phyloP scores from a whole-genome alignment of 2,888 invertebrate genomes.

The Callinectes sapidus region DNA sequence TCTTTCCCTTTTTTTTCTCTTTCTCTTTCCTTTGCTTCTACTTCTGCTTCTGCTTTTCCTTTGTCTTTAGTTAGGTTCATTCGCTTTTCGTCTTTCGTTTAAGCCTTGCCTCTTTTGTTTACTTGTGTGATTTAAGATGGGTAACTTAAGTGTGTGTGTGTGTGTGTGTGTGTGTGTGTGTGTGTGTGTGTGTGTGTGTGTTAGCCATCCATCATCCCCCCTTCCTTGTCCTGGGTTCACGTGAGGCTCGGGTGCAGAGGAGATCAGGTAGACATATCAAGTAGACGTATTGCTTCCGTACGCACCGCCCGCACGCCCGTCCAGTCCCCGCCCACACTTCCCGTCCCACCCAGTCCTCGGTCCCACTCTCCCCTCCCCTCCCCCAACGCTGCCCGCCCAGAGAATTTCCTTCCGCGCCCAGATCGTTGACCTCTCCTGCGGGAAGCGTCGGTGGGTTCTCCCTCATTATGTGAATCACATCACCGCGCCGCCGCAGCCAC shows the following conservation, averaged over 20 bases:
- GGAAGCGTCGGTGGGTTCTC: constrained; percentile 36
- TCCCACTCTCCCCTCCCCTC: neutral
- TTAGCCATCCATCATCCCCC: no score
- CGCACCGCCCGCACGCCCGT: neutral
- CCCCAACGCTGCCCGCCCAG: constrained; percentile 1
- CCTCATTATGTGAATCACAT: constrained; percentile 42
- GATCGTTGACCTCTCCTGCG: constrained; percentile 45
- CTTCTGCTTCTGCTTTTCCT: neutral
- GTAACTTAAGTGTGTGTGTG: no score
- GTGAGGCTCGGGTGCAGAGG: neutral
- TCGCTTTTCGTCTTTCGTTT: neutral
- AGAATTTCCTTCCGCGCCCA: constrained; percentile 50
- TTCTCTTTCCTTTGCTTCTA: no score
- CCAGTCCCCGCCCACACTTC: neutral
- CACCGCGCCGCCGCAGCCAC: constrained; percentile 23
- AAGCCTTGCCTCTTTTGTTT: neutral
- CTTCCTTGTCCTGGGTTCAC: neutral
- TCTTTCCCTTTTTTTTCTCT: neutral
- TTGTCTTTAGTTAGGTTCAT: neutral
- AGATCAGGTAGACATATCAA: no score
- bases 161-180: neutral
- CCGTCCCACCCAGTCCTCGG: neutral
- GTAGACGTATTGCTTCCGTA: neutral
- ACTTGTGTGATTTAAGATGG: neutral
- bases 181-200: neutral